Evolutionary conservation across 2,797 vertebrate genomes (phyloP).

Genomic region (Falco biarmicus): DNA sequence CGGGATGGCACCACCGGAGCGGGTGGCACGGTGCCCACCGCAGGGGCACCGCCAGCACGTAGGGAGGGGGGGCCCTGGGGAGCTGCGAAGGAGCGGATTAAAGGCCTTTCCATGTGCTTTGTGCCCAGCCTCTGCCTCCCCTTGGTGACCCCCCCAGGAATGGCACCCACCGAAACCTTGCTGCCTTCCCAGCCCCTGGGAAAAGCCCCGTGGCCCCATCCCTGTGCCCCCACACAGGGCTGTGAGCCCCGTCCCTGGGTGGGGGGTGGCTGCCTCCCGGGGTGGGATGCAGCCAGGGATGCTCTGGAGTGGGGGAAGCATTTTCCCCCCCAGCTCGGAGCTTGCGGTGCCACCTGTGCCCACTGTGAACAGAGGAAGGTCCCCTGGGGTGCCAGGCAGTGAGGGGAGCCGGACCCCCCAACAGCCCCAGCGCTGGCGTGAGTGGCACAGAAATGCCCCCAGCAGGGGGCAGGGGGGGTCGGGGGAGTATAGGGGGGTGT

Average conservation of each 20-base stretch:
- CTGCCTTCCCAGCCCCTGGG: accelerated
- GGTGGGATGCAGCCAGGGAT: neutral
- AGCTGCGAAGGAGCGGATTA: neutral
- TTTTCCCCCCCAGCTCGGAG: neutral
- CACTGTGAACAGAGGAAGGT: accelerated
- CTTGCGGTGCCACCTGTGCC: accelerated
- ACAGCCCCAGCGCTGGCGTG: neutral
- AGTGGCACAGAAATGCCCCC: neutral
- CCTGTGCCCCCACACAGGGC: accelerated
- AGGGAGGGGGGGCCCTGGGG: too few relatives aligned
- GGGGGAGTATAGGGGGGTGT: accelerated
- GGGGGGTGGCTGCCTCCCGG: accelerated
- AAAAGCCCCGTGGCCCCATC: accelerated
- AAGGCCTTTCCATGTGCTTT: neutral
- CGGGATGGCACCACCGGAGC: accelerated
- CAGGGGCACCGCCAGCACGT: neutral
- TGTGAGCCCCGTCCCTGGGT: neutral
- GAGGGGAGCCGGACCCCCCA: neutral
- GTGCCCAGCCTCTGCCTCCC: neutral
- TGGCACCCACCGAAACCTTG: accelerated
- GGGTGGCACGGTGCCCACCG: accelerated
- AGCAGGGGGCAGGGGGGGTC: neutral
- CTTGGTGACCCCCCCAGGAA: neutral
- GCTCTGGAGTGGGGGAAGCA: neutral
- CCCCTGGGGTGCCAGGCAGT: accelerated